Conservation (phyloP, 1,140 invertebrate species). For the Bilobella aurantiaca region DNA sequence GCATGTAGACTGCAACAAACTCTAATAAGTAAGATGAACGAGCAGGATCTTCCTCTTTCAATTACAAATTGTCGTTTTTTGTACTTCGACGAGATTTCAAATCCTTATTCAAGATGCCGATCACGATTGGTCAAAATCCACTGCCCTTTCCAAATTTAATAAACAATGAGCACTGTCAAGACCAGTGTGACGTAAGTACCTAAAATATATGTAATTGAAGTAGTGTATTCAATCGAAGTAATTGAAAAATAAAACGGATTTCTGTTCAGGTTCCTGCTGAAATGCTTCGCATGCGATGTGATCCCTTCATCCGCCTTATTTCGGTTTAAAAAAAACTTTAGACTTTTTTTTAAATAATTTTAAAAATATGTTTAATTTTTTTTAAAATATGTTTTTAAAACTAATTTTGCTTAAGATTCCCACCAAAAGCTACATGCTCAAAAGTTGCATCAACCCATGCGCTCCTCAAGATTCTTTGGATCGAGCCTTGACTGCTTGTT, state of each 20-base stretch:
- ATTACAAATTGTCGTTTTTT: too few species aligned
- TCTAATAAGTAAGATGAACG: too few species aligned
- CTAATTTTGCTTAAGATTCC: too few species aligned
- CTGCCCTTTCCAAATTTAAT: constrained; percentile 24
- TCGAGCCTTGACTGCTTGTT: constrained; percentile 27
- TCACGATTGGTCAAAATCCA: constrained; percentile 24
- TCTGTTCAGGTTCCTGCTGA: constrained; percentile 23
- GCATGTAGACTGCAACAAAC: too few species aligned
- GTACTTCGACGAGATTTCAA: too few species aligned
- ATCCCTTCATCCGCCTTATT: constrained; percentile 27
- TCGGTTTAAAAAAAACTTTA: constrained; percentile 12
- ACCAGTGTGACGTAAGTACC: not conserved
- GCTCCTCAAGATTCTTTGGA: constrained; percentile 25
- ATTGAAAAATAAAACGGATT: not conserved
- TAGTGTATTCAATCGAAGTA: not conserved
- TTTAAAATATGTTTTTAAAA: not conserved
- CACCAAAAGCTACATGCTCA: constrained; percentile 25
- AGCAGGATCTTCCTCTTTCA: too few species aligned
- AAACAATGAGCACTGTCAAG: constrained; percentile 21
- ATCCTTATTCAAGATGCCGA: constrained; percentile 27
- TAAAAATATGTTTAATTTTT: not conserved
- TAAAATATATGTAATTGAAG: not conserved
- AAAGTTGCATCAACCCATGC: constrained; percentile 29
- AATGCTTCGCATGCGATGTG: constrained; percentile 26
- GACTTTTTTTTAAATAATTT: not conserved